A percentile compares a stretch with the other conserved stretches of the same genome.
These are phyloP conservation scores for Canis aureus DNA, from an alignment of 2,113 vertebrate species.

Conservation along the genomic window DNA sequence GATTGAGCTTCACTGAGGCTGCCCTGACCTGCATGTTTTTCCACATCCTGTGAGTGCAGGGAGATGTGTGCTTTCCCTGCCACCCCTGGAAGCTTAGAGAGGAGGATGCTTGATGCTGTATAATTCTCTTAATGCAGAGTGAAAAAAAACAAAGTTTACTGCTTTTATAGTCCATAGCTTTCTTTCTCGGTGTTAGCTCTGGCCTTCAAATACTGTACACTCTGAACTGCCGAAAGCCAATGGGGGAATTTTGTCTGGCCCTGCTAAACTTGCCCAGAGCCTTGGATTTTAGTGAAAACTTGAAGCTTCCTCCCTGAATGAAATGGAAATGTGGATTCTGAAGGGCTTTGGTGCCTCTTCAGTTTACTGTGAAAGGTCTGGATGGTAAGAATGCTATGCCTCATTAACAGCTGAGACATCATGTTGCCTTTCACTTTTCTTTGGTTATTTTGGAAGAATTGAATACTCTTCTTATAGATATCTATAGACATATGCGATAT, in stretches of 20 bases:
- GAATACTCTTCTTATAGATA: too few relatives aligned
- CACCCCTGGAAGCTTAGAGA: not conserved
- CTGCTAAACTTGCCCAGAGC: not conserved
- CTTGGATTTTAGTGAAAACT: not conserved
- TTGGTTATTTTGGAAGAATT: not conserved
- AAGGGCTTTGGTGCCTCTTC: not conserved
- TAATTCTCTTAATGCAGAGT: not conserved
- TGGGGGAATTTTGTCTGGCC: not conserved
- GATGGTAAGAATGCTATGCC: not conserved
- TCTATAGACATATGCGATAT: too few relatives aligned
- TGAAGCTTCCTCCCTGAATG: not conserved
- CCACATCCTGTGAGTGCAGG: accelerated
- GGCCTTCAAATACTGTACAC: not conserved
- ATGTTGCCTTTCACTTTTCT: not conserved
- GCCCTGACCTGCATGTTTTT: not conserved
- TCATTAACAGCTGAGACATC: not conserved
- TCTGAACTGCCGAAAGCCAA: not conserved
- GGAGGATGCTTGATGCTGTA: not conserved
- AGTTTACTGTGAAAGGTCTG: not conserved
- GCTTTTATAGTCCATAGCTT: not conserved
- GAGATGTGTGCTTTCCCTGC: not conserved
- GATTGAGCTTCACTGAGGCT: not conserved
- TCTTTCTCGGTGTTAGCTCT: not conserved
- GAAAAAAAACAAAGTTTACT: not conserved
- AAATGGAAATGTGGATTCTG: not conserved